Evolutionary conservation across 2,113 vertebrate genomes (phyloP).

Genomic region (Spermophilus dauricus): DNA sequence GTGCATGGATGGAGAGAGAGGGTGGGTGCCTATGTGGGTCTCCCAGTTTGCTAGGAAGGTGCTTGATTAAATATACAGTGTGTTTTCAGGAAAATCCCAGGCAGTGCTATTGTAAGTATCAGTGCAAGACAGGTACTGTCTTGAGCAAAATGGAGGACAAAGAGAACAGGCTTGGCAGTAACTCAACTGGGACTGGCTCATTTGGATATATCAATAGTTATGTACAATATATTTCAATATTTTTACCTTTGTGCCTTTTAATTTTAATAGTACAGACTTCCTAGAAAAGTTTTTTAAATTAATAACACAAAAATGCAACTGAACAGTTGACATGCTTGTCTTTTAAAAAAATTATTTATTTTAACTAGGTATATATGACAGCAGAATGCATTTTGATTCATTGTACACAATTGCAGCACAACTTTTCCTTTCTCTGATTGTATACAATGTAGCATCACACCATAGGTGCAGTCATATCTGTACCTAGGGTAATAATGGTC

Average conservation of each 20-base stretch:
- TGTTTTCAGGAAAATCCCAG: not conserved
- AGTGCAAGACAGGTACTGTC: accelerated
- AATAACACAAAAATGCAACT: not conserved
- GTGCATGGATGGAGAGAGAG: not conserved
- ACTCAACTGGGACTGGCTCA: not conserved
- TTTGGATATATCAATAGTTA: not conserved
- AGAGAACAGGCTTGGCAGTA: not conserved
- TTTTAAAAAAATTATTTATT: not conserved
- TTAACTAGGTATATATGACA: too few relatives aligned
- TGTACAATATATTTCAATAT: not conserved
- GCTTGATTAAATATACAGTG: not conserved
- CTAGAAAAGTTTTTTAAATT: not conserved
- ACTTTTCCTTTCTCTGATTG: too few relatives aligned
- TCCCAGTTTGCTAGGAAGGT: not conserved
- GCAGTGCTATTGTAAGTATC: accelerated
- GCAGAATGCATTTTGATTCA: too few relatives aligned
- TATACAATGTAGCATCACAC: too few relatives aligned
- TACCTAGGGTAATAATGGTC: too few relatives aligned
- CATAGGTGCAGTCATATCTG: too few relatives aligned
- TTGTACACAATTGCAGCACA: too few relatives aligned
- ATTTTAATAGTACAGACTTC: not conserved
- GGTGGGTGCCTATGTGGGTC: not conserved
- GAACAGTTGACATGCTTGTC: not conserved
- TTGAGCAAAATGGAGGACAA: accelerated
- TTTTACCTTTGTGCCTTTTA: not conserved